These are phyloP conservation scores for Icerya purchasi DNA, from an alignment of 2,888 invertebrate species.

Conservation along the genomic window DNA sequence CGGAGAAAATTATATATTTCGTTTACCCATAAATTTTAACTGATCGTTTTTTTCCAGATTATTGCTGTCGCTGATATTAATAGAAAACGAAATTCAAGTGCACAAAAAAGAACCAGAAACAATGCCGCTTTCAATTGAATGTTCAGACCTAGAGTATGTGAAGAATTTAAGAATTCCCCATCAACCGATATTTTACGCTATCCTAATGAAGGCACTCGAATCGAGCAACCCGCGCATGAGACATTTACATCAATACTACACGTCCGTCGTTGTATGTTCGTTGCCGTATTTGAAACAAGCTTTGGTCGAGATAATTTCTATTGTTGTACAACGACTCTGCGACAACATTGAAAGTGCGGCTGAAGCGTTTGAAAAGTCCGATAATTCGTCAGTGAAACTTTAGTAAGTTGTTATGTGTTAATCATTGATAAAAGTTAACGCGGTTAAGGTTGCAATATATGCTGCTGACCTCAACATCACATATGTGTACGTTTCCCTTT, in stretches of 20 bases:
- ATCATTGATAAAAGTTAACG: not conserved
- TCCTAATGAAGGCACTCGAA: constrained; percentile 52
- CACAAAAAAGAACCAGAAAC: constrained; percentile 28
- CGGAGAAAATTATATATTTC: too few relatives aligned
- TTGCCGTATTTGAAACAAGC: constrained; percentile 58
- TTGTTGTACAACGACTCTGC: constrained; percentile 57
- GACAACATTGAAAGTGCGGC: constrained; percentile 48
- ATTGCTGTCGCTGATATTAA: constrained; percentile 44
- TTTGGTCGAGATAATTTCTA: constrained; percentile 50
- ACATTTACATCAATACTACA: constrained; percentile 61
- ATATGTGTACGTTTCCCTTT: too few relatives aligned
- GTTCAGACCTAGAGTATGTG: constrained; percentile 30
- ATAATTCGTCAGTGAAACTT: constrained; percentile 5
- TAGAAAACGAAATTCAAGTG: constrained; percentile 45
- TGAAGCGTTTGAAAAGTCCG: constrained; percentile 15
- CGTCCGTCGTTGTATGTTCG: constrained; percentile 54
- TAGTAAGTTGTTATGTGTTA: not conserved
- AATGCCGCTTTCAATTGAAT: constrained; percentile 8
- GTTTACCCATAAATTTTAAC: not conserved
- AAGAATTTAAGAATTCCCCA: constrained; percentile 46
- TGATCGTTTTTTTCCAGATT: constrained; percentile 22
- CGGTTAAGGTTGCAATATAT: too few relatives aligned
- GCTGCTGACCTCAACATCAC: too few relatives aligned
- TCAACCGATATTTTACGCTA: constrained; percentile 62
- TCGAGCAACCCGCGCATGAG: constrained; percentile 27